phyloP scores from a whole-genome alignment of 1,140 invertebrate genomes.

The Brachionus manjavacas region DNA sequence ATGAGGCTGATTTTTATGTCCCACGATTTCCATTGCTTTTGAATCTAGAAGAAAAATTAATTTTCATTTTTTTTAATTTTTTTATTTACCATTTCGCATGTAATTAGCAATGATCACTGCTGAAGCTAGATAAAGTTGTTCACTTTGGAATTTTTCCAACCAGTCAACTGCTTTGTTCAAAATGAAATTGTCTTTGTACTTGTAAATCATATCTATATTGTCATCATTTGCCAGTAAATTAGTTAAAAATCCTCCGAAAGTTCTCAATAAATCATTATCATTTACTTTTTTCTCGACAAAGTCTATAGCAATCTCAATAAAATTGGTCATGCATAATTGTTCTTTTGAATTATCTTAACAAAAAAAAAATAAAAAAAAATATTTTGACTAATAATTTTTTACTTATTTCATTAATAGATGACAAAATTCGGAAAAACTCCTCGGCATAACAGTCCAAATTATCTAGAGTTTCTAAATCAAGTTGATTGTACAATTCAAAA shows the following conservation, averaged over 20 bases:
- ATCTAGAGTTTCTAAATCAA: neutral
- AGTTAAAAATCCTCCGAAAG: conserved; percentile 7
- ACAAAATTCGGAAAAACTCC: conserved; percentile 25
- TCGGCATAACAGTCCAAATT: neutral
- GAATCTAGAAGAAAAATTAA: neutral
- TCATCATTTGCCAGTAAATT: conserved; percentile 20
- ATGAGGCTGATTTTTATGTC: conserved; percentile 19
- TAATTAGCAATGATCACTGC: conserved; percentile 40
- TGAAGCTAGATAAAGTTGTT: neutral
- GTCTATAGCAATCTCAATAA: neutral
- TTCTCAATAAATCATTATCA: neutral
- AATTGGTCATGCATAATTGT: conserved; percentile 9
- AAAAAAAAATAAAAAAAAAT: neutral
- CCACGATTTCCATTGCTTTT: neutral
- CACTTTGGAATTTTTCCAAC: neutral
- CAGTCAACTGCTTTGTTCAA: conserved; percentile 3
- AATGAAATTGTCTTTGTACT: conserved; percentile 21
- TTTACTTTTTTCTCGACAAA: neutral
- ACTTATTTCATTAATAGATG: conserved; percentile 18
- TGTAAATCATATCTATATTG: conserved; percentile 1
- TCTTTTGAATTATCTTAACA: neutral
- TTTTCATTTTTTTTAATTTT: neutral
- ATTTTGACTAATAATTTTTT: neutral
- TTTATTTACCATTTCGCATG: neutral
- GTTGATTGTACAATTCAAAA: neutral